These are phyloP conservation scores for Pandion haliaetus DNA, from an alignment of 2,113 vertebrate genomes.

Conservation along the genomic window DNA sequence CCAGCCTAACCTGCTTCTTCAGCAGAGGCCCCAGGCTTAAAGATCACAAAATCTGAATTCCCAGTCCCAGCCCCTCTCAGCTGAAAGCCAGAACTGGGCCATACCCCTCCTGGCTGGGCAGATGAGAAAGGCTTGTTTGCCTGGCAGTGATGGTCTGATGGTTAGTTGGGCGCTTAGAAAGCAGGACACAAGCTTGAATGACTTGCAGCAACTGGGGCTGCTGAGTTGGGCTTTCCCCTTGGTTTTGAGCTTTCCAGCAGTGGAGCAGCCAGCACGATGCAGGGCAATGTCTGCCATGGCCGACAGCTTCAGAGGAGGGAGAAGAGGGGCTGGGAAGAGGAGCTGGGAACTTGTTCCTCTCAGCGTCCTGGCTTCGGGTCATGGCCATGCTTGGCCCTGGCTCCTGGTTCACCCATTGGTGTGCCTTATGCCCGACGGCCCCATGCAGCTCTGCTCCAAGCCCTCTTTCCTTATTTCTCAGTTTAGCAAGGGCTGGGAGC, in stretches of 20 bases:
- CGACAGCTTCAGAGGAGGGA: accelerated
- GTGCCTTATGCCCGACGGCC: accelerated
- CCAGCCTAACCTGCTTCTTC: neutral
- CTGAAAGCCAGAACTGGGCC: neutral
- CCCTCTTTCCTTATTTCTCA: neutral
- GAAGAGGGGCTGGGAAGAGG: neutral
- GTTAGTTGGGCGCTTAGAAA: neutral
- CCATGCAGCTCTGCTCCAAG: neutral
- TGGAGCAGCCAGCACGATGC: neutral
- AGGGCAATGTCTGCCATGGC: accelerated
- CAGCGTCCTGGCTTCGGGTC: accelerated
- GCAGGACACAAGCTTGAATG: neutral
- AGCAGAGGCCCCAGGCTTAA: neutral
- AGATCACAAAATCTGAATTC: neutral
- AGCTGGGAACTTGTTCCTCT: neutral
- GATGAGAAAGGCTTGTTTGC: neutral
- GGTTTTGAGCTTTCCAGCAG: neutral
- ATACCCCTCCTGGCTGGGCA: accelerated
- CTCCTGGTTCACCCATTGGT: neutral
- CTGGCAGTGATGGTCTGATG: too few relatives aligned
- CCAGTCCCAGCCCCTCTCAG: neutral
- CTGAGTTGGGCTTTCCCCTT: neutral
- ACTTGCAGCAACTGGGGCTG: neutral
- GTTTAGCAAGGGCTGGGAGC: neutral
- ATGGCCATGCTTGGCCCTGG: accelerated